A percentile compares a stretch with the other conserved stretches of the same genome.
Evolutionary conservation across 2,113 vertebrate genomes (phyloP).

Genomic region (Gobiocypris rarus): DNA sequence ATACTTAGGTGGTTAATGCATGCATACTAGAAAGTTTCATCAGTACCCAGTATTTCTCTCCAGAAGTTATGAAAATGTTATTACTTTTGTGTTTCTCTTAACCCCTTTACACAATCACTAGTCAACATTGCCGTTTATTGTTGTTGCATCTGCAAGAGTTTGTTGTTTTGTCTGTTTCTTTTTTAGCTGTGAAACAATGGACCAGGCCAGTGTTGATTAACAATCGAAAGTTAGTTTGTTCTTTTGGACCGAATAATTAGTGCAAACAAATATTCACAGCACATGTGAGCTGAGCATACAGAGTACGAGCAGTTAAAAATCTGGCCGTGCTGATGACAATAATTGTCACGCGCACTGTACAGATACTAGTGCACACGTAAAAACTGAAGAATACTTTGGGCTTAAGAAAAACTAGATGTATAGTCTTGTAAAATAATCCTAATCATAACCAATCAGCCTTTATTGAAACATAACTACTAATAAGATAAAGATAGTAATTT

Average conservation of each 20-base stretch:
- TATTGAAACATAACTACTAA: background rate
- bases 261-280: background rate
- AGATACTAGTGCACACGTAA: background rate
- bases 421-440: background rate
- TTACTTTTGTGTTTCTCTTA: background rate
- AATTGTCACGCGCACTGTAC: background rate
- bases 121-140: background rate
- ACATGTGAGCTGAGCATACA: background rate
- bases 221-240: no score
- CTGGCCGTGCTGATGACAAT: background rate
- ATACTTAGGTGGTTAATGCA: background rate
- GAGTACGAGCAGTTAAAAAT: background rate
- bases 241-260: background rate
- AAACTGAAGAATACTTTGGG: conserved; percentile 13
- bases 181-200: background rate
- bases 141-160: background rate
- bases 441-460: background rate
- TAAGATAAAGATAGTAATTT: background rate
- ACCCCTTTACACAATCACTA: no score
- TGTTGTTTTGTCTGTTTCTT: background rate
- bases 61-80: background rate
- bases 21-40: background rate
- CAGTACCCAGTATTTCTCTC: background rate
- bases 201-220: background rate
- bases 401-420: background rate